These are phyloP conservation scores for Laticauda colubrina DNA, from an alignment of 2,113 vertebrate species.

Conservation along the genomic window DNA sequence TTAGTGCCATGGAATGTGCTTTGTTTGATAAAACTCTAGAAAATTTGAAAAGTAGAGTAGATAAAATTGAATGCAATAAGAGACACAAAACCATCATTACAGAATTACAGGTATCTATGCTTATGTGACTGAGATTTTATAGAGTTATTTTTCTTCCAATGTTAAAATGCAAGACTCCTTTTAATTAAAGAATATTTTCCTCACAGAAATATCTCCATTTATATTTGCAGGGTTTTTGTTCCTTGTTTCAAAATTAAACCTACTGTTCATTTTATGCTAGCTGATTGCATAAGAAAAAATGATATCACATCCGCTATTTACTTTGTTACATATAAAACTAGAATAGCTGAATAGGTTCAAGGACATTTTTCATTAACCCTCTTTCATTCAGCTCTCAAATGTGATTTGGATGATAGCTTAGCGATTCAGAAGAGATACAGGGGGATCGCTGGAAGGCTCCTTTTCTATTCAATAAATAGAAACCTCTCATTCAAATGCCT, in stretches of 20 bases:
- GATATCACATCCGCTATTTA: neutral
- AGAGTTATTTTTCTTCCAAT: neutral
- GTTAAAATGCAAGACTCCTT: neutral
- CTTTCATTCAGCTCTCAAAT: neutral
- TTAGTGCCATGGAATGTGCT: conserved; percentile 79
- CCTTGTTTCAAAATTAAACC: neutral
- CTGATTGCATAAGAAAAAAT: neutral
- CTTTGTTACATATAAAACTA: neutral
- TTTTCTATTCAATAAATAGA: neutral
- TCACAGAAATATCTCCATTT: neutral
- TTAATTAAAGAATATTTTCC: neutral
- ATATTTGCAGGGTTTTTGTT: neutral
- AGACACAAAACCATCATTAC: conserved; percentile 88
- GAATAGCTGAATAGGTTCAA: neutral
- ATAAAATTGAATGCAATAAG: conserved; percentile 87
- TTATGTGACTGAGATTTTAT: conserved; percentile 10
- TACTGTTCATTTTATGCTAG: neutral
- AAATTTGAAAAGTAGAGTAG: conserved; percentile 88
- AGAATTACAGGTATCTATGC: conserved; percentile 82
- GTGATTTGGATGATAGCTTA: neutral
- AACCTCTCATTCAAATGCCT: neutral
- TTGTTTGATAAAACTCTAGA: conserved; percentile 86
- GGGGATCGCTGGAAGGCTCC: neutral
- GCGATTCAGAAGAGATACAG: neutral
- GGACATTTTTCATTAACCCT: neutral